A percentile compares a stretch with the other conserved stretches of the same genome.
phyloP scores from a whole-genome alignment of 1,140 invertebrate species.

The Macrobrachium rosenbergii region DNA sequence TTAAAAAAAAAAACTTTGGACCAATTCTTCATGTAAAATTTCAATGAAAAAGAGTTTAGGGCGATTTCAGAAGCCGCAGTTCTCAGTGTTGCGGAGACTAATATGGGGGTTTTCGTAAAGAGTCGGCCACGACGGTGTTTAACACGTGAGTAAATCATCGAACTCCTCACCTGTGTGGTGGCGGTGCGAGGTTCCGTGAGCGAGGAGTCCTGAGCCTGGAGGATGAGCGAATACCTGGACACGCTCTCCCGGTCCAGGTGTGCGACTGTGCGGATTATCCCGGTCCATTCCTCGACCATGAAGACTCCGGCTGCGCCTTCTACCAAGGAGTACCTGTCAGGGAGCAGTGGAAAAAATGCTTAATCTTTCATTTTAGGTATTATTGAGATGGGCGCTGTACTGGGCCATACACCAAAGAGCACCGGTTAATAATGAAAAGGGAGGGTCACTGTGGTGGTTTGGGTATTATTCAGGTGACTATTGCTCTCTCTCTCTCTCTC shows the following conservation, averaged over 20 bases:
- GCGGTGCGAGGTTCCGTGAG: constrained; percentile 83
- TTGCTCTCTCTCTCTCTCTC: too few relatives aligned
- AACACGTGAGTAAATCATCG: constrained; percentile 67
- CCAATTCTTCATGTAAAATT: too few relatives aligned
- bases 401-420: too few relatives aligned
- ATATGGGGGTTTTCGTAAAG: not conserved
- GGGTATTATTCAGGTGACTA: too few relatives aligned
- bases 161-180: constrained; percentile 70
- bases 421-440: too few relatives aligned
- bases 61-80: not conserved
- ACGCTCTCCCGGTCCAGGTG: constrained; percentile 85
- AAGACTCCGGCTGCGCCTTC: constrained; percentile 82
- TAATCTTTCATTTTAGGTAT: too few relatives aligned
- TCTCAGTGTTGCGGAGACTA: not conserved
- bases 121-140: not conserved
- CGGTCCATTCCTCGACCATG: constrained; percentile 80
- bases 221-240: constrained; percentile 81
- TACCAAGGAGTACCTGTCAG: constrained; percentile 80
- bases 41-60: too few relatives aligned
- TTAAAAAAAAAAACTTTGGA: too few relatives aligned
- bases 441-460: too few relatives aligned
- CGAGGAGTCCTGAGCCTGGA: constrained; percentile 89
- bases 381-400: too few relatives aligned
- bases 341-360: not conserved
- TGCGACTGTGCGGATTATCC: constrained; percentile 80